Conservation (phyloP, 2,888 invertebrate species). For the Plusia festucae region DNA sequence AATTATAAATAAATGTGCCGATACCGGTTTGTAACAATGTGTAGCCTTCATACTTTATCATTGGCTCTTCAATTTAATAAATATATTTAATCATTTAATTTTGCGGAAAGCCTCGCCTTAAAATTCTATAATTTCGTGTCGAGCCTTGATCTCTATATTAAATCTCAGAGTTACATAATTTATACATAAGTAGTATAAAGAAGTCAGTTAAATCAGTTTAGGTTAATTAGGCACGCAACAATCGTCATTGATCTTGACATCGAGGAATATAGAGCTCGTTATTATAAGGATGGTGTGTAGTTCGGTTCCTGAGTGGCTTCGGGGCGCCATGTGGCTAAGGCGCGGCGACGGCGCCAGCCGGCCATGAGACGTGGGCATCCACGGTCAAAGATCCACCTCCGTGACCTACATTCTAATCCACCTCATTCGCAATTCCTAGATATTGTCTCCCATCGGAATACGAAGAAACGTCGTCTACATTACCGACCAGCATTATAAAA, state of each 20-base stretch:
- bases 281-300: conserved; percentile 68
- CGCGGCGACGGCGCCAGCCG: conserved; percentile 74
- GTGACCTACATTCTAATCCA: conserved; percentile 76
- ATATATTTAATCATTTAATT: conserved; percentile 5
- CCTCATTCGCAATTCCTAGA: conserved; percentile 61
- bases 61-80: conserved; percentile 23
- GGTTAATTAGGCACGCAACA: conserved; percentile 37
- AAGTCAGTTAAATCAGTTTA: not conserved
- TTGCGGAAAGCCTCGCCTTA: not conserved
- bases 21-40: conserved; percentile 37
- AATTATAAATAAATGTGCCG: conserved; percentile 55
- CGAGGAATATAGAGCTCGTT: conserved; percentile 56
- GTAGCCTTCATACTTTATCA: conserved; percentile 39
- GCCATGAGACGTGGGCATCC: conserved; percentile 79
- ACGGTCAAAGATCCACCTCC: conserved; percentile 80
- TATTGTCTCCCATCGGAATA: conserved; percentile 46
- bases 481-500: conserved; percentile 36
- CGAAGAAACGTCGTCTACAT: conserved; percentile 45
- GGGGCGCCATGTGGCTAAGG: conserved; percentile 76
- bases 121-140: not conserved
- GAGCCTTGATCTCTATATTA: not conserved
- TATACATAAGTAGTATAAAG: no score
- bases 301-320: conserved; percentile 72
- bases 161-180: not conserved
- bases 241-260: conserved; percentile 76